These are phyloP conservation scores for Gymnoscopelus microlampas DNA, from an alignment of 2,797 vertebrate species.

Conservation along the genomic window DNA sequence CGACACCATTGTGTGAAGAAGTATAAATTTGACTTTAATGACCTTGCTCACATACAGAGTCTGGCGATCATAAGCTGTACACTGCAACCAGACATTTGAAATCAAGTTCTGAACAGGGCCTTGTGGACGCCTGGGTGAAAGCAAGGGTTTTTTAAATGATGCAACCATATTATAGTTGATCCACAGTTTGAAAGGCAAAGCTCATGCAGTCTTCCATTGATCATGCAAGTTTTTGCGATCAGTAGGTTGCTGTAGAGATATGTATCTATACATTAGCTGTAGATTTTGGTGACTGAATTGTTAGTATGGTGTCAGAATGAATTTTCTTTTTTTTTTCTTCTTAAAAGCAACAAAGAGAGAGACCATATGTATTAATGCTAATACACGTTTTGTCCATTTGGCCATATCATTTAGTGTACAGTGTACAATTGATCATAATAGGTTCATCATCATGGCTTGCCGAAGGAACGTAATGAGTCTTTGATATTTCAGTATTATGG, in stretches of 20 bases:
- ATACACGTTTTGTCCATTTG: constrained; percentile 64
- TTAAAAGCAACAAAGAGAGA: constrained; percentile 43
- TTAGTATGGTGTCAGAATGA: constrained; percentile 61
- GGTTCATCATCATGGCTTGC: constrained; percentile 77
- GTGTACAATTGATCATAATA: constrained; percentile 60
- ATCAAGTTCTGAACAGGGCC: constrained; percentile 65
- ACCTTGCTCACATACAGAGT: constrained; percentile 66
- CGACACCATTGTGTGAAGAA: too few relatives aligned
- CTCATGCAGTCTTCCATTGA: constrained; percentile 84
- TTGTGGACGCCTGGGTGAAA: constrained; percentile 70
- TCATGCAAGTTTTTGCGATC: constrained; percentile 82
- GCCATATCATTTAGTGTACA: constrained; percentile 68
- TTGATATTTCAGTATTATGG: constrained; percentile 73
- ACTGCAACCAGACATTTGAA: constrained; percentile 43
- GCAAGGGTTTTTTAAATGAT: constrained; percentile 79
- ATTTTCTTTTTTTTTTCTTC: constrained; percentile 41
- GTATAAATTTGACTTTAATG: constrained; percentile 42
- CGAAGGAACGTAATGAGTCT: constrained; percentile 65
- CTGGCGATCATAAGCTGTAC: constrained; percentile 52
- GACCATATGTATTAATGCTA: constrained; percentile 57
- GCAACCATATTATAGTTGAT: constrained; percentile 77
- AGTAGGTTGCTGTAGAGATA: constrained; percentile 76
- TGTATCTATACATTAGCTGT: constrained; percentile 63
- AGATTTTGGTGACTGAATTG: constrained; percentile 53
- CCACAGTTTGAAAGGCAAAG: constrained; percentile 81